Evolutionary conservation across 2,888 invertebrate species (phyloP).

Genomic region (Orchesellides sinensis): DNA sequence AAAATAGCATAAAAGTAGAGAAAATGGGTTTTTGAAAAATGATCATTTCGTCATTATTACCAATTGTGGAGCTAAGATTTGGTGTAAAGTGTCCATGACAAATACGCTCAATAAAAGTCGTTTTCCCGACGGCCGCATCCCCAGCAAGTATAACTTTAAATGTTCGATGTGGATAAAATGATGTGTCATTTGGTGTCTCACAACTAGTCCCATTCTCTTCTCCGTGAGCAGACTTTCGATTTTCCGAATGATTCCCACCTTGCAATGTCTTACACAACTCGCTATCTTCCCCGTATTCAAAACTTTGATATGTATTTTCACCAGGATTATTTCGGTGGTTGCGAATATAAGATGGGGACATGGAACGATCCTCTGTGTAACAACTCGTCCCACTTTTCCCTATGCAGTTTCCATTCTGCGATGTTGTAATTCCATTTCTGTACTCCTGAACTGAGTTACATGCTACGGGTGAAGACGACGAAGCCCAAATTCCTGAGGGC

Average conservation of each 20-base stretch:
- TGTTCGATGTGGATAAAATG: conserved; percentile 79
- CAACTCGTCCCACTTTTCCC: conserved; percentile 48
- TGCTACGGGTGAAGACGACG: conserved; percentile 3
- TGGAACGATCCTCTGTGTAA: conserved; percentile 25
- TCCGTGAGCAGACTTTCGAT: background rate
- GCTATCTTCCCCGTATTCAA: conserved; percentile 41
- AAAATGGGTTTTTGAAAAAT: background rate
- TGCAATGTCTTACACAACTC: conserved; percentile 42
- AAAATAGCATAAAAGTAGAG: background rate
- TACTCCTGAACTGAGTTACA: background rate
- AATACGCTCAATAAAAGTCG: conserved; percentile 81
- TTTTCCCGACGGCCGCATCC: conserved; percentile 82
- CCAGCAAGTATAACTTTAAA: conserved; percentile 82
- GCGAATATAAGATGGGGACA: background rate
- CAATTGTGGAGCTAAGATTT: conserved; percentile 80
- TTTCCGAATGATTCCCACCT: background rate
- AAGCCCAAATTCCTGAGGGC: conserved; percentile 70
- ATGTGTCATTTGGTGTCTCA: conserved; percentile 10
- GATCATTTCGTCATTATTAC: conserved; percentile 75
- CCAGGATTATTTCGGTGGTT: conserved; percentile 1
- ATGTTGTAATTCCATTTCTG: background rate
- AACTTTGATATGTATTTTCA: conserved; percentile 53
- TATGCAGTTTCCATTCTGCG: conserved; percentile 16
- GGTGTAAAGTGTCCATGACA: conserved; percentile 80
- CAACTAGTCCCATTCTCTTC: background rate